These are phyloP conservation scores for Xestia rhomboidea DNA, from an alignment of 2,888 invertebrate genomes.

Conservation along the genomic window DNA sequence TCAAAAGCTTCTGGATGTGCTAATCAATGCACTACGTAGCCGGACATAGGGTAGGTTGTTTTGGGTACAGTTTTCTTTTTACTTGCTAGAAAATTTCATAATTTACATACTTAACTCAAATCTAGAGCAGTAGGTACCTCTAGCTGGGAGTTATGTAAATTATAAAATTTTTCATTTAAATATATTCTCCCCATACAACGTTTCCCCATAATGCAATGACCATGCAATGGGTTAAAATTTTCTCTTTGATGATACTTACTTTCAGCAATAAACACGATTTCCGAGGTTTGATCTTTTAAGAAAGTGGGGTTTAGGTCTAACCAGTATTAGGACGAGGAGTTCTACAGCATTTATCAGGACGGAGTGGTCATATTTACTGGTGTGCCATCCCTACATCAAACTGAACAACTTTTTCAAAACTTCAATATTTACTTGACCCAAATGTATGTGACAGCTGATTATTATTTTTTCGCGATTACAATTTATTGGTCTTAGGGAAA, in stretches of 20 bases:
- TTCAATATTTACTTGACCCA: no score
- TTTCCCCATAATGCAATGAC: background rate
- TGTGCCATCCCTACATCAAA: no score
- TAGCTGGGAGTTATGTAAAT: background rate
- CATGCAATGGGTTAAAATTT: background rate
- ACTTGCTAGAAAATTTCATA: no score
- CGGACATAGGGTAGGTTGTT: background rate
- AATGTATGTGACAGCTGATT: no score
- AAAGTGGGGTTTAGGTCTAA: background rate
- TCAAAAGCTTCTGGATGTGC: slow-evolving; percentile 7
- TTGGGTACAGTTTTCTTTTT: background rate
- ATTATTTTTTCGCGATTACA: no score
- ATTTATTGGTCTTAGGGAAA: no score
- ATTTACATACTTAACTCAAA: no score
- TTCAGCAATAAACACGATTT: background rate
- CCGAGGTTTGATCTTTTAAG: background rate
- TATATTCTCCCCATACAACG: background rate
- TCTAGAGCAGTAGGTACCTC: no score
- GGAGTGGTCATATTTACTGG: no score
- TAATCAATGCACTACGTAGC: slow-evolving; percentile 32
- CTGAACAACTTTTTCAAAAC: no score
- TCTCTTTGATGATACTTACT: background rate
- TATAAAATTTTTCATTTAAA: no score
- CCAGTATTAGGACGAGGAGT: background rate
- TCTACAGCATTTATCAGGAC: background rate